phyloP scores from a whole-genome alignment of 1,140 invertebrate species.

The Magallana ariakensis region DNA sequence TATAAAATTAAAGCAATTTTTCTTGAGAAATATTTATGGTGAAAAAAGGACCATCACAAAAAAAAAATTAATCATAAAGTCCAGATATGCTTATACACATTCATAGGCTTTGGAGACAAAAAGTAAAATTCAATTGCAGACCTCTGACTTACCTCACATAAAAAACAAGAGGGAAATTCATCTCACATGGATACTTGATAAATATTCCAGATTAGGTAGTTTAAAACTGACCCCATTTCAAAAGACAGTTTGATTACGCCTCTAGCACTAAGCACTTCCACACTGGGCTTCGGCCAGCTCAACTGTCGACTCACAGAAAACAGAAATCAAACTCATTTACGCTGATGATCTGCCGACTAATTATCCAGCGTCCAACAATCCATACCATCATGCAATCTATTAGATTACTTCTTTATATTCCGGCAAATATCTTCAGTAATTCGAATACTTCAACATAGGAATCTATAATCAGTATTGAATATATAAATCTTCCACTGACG shows the following conservation, averaged over 20 bases:
- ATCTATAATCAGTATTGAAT: constrained; percentile 39
- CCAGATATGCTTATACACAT: no score
- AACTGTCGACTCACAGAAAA: constrained; percentile 9
- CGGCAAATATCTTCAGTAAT: constrained; percentile 36
- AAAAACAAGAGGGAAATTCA: constrained; percentile 4
- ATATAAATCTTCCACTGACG: constrained; percentile 30
- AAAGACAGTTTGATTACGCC: constrained; percentile 38
- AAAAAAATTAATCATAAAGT: no score
- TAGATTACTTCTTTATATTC: constrained; percentile 39
- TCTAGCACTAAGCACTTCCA: constrained; percentile 20
- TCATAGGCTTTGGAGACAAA: no score
- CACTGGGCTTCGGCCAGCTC: constrained; percentile 14
- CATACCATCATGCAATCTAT: constrained; percentile 36
- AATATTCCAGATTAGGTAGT: constrained; percentile 34
- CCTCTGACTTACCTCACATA: constrained; percentile 17
- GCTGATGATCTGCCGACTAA: constrained; percentile 38
- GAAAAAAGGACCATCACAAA: no score
- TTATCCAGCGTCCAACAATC: constrained; percentile 41
- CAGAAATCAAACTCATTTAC: constrained; percentile 43
- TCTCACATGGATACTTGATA: constrained; percentile 28
- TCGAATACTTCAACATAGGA: constrained; percentile 38
- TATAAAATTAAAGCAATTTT: no score
- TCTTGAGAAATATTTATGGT: no score
- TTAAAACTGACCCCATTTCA: constrained; percentile 41
- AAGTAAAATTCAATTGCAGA: background rate